Base-by-base conservation (phyloP, 1,140 invertebrate species). In the Mya arenaria region DNA sequence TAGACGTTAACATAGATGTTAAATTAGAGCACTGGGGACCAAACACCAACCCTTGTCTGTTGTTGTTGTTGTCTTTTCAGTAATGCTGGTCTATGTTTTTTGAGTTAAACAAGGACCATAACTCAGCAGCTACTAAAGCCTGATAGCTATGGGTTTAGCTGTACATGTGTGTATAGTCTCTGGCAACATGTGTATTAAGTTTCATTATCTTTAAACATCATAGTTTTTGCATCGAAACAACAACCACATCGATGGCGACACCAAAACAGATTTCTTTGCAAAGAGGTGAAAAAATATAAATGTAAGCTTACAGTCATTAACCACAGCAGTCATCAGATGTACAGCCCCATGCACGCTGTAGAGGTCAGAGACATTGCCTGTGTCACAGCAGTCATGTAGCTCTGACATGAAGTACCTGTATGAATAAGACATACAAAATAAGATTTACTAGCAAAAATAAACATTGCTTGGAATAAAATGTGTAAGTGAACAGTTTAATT, bases 281-380 rank as follows among this genome's bases (percentile, higher is more conserved):
- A 8, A 15, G 10, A 8, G 28, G 28, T 60, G 17, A 60, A 66
- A 66, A 66, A 34, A 15, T 30, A 37, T 66, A 34, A 28, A 4
- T 10, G 34, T 34, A 15, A 10, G 13, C 19, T 32, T 65, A 32
- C 62, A 15, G 6, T 65, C 37, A 28, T 6, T 65, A 34, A 30
- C 30, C 37, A 8, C 13, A 10, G 25, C 28, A 32, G 13, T 34
- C 10, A 65, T 4, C 23, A 32, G 5, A 30, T 34, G 37, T 1
- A 74, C 32, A 62, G 56, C 41, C 25, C 71, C 71, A 62, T 74
- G 71, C 4, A 74, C 62, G 32, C 52, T 74, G 34, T 74, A 56
- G 8, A 74, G 2, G 30, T 62, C 55, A 62, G 23, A 60, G 17
- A 58, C 15, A 25, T 52, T 37, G 2, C 71, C 71, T 10, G 71